Percentiles rank a stretch among this genome's conserved stretches.
Conservation (phyloP, 2,797 vertebrate genomes). For the Spizella passerina region DNA sequence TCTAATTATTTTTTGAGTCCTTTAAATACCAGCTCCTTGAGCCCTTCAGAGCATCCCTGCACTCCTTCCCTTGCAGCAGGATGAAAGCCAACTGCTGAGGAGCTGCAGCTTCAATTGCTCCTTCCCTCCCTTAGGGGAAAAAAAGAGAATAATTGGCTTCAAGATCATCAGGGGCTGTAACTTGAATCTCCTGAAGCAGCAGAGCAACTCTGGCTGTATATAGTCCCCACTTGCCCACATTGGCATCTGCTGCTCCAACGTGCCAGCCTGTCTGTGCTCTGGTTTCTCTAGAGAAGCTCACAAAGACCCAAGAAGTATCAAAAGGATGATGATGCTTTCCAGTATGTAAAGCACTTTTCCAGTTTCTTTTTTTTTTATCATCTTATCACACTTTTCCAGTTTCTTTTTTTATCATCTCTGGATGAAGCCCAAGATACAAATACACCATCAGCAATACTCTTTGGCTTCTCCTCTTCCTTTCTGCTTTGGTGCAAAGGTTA, state of each 20-base stretch:
- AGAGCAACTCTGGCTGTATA: neutral
- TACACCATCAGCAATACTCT: neutral
- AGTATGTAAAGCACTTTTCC: too few relatives aligned
- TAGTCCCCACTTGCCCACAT: rapidly evolving
- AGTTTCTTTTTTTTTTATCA: neutral
- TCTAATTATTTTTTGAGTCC: neutral
- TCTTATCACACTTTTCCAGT: neutral
- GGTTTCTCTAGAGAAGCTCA: neutral
- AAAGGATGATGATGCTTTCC: neutral
- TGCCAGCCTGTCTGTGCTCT: neutral
- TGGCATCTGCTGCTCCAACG: rapidly evolving
- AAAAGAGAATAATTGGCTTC: neutral
- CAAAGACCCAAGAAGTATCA: neutral
- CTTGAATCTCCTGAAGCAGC: neutral
- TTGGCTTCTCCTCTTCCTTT: neutral
- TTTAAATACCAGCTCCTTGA: neutral
- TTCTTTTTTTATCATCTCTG: neutral
- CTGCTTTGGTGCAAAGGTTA: neutral
- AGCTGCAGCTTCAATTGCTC: neutral
- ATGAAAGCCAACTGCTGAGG: neutral
- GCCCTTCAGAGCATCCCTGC: neutral
- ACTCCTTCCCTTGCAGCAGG: neutral
- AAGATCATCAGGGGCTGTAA: neutral
- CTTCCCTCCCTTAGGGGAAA: rapidly evolving
- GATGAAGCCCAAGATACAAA: neutral